Evolutionary conservation across 64 coral and sea anemone species (phyloP).

Genomic region (Montipora efflorescens): DNA sequence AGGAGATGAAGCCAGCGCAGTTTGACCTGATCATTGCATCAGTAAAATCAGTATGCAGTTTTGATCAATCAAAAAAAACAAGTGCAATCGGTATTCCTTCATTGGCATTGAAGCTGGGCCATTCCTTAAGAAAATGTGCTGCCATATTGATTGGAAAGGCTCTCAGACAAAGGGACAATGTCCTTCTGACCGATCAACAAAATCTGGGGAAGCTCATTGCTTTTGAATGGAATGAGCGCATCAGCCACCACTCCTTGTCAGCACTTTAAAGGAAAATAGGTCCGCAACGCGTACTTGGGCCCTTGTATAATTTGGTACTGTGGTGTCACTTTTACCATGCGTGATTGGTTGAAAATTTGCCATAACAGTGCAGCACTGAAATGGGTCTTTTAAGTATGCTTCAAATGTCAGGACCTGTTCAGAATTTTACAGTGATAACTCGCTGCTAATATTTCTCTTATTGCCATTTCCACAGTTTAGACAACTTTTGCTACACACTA

Average conservation of each 20-base stretch:
- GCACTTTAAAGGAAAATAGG: not conserved
- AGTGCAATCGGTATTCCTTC: conserved; percentile 31
- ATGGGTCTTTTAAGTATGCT: too few species aligned
- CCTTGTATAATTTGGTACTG: too few species aligned
- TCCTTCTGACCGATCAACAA: not conserved
- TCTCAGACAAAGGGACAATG: conserved; percentile 17
- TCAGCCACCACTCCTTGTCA: conserved; percentile 14
- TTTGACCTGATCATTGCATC: not conserved
- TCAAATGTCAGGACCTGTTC: too few species aligned
- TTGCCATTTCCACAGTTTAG: too few species aligned
- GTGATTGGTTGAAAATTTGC: too few species aligned
- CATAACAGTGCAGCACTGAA: too few species aligned
- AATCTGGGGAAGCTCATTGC: conserved; percentile 44
- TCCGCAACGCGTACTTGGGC: too few species aligned
- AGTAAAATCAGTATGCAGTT: conserved; percentile 18
- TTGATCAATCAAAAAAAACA: not conserved
- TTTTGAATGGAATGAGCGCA: conserved; percentile 44
- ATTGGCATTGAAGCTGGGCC: conserved; percentile 45
- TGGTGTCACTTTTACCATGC: too few species aligned
- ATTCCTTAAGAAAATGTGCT: conserved; percentile 56
- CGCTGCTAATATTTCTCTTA: too few species aligned
- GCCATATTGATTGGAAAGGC: conserved; percentile 25
- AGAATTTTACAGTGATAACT: too few species aligned
- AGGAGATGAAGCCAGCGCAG: too few species aligned
- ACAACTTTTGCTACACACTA: too few species aligned